Percentiles rank a stretch among this genome's conserved stretches.
phyloP scores from a whole-genome alignment of 2,113 vertebrate genomes.

The Panthera leo region DNA sequence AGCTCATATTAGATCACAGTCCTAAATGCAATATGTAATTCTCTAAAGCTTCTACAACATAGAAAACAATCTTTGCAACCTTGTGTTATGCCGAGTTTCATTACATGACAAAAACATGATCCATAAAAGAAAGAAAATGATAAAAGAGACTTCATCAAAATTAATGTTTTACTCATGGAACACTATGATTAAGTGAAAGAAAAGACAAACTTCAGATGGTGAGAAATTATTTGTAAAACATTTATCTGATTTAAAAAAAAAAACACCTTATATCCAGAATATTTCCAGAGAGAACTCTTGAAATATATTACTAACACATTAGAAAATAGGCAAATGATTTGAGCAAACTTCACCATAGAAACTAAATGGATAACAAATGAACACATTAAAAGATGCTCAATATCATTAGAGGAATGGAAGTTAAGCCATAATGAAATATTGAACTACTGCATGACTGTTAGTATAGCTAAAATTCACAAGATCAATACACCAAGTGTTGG shows the following conservation, averaged over 20 bases:
- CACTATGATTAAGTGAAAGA: background rate
- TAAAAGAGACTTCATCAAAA: background rate
- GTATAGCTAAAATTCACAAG: background rate
- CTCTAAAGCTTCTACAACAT: background rate
- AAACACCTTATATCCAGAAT: background rate
- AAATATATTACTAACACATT: background rate
- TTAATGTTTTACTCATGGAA: background rate
- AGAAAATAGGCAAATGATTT: background rate
- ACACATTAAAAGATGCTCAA: background rate
- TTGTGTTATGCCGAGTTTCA: background rate
- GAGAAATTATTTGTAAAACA: background rate
- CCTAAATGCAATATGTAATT: background rate
- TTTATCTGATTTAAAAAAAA: background rate
- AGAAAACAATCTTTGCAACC: background rate
- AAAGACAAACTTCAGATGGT: background rate
- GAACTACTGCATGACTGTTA: background rate
- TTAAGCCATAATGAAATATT: background rate
- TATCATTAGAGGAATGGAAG: background rate
- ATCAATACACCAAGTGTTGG: background rate
- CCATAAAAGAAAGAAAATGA: background rate
- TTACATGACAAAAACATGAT: background rate
- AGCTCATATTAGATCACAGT: background rate
- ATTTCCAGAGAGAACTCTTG: background rate
- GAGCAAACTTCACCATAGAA: background rate
- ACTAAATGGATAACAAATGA: background rate